phyloP scores from a whole-genome alignment of 2,797 vertebrate species.

The Spondyliosoma cantharus region DNA sequence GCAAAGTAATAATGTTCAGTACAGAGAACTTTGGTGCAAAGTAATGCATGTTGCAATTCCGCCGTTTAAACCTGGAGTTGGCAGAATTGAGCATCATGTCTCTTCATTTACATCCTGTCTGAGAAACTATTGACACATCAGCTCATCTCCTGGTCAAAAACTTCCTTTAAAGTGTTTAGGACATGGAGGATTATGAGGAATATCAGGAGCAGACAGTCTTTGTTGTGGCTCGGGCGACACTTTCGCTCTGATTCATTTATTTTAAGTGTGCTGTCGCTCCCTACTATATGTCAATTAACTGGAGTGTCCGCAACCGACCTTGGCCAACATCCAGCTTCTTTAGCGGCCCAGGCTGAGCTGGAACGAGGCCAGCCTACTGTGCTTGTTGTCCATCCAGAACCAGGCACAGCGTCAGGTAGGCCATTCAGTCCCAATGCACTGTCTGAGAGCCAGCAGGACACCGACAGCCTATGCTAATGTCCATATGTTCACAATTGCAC shows the following conservation, averaged over 20 bases:
- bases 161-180: neutral
- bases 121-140: neutral
- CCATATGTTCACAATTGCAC: slow-evolving; percentile 72
- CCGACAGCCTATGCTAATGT: slow-evolving; percentile 76
- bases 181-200: neutral
- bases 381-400: slow-evolving; percentile 60
- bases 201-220: slow-evolving; percentile 7
- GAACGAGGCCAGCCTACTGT: slow-evolving; percentile 55
- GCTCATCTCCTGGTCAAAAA: slow-evolving; percentile 5
- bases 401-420: slow-evolving; percentile 58
- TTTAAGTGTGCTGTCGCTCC: slow-evolving; percentile 59
- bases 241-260: slow-evolving; percentile 28
- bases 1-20: slow-evolving; percentile 11
- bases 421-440: slow-evolving; percentile 56
- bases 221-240: slow-evolving; percentile 7
- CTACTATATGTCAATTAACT: slow-evolving; percentile 64
- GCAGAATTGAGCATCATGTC: neutral
- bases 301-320: slow-evolving; percentile 73
- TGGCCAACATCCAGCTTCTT: slow-evolving; percentile 71
- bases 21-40: neutral
- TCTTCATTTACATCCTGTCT: neutral
- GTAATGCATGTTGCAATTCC: neutral
- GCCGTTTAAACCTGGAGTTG: neutral
- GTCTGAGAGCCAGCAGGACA: slow-evolving; percentile 64
- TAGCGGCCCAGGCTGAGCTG: slow-evolving; percentile 55